Evolutionary conservation across 2,888 invertebrate species (phyloP), one percentile per base, ranked within the genome.

Genomic region (Drosophila neonasuta): DNA sequence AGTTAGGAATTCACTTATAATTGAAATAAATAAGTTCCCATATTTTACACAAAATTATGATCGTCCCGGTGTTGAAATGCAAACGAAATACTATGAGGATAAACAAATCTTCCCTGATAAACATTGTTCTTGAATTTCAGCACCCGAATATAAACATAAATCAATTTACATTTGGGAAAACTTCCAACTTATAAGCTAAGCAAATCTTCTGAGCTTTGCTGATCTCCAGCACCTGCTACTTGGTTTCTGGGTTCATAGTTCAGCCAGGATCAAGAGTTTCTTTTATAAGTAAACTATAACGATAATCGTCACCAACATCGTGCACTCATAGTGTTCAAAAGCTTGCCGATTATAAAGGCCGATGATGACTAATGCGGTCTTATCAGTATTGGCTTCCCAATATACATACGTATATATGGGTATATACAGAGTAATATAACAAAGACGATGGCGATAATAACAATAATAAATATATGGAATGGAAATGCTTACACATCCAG

Each of bases 401-500:
- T 56, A 58, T 36, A 36, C 24, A 24, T 11, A 36, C 34, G n/a
- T 6, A n/a, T n/a, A 36, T 36, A n/a, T 36, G 36, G 4, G 3
- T n/a, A 24, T 24, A 24, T n/a, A 36, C 3, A 36, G 11, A 36
- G 36, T 5, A 36, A 36, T 36, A 36, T 36, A 59, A 63, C 29
- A 17, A 36, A n/a, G 36, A n/a, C 36, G 36, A 5, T n/a, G 36
- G 36, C 36, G 36, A 36, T 36, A 36, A 36, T 36, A 36, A 2
- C 1, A n/a, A 36, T n/a, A 36, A 45, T 29, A 5, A 36, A 36
- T 24, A 9, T 30, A 9, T 30, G 24, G 46, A 32, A 81, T 85
- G 95, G 24, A 46, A 32, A 81, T 85, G 95, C 97, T 94, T 93
- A 99, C 97, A 96, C 93, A 98, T 95, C 99, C 99, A 99, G 77